Evolutionary conservation across 2,797 vertebrate species (phyloP), one percentile per base, ranked within the genome.

Genomic region (Tarsius wallacei): DNA sequence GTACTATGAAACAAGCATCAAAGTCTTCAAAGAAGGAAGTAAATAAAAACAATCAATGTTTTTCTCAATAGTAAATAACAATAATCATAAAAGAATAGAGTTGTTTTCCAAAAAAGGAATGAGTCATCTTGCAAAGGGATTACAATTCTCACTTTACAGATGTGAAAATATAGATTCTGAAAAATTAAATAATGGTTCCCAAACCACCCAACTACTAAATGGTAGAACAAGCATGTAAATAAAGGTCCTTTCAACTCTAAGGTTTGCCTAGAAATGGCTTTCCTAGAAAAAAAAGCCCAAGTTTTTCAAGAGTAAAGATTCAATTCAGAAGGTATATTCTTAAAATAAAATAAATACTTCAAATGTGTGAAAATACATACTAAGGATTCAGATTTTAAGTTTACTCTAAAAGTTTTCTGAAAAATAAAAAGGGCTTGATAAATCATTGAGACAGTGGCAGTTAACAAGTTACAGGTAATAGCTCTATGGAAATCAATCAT

Each of bases 271-370:
- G 42, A 55, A 21, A 84, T 47, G 49, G 19, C 8, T 63, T 92
- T 61, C 16, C 53, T 42, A 86, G 33, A 61, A 61, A 78, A 42
- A 71, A 80, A 80, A 51, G 17, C 14, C 63, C 42, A 80, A 31
- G 4, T 80, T 51, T 74, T 76, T 61, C 36, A 59, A 66, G 57
- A 70, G 42, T 42, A 42, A 42, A 88, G 33, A 13, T 61, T 80
- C 22, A 36, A 61, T 53, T 51, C 21, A 70, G 53, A 88, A 88
- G 19, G 33, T 55, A 81, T 36, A 73, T 55, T 53, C 63, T 26
- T 81, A 19, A 78, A 87, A 87, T 59, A 93, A 87, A 81, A 87
- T 59, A 93, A 87, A 81, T 53, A 64, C 19, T 82, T 94, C 57
- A 63, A 87, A 81, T 63, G 3, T 4, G 26, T 42, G 64, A 63